Evolutionary conservation across 2,888 invertebrate genomes (phyloP), one percentile per base, ranked within the genome.

Genomic region (Luperina nickerlii): DNA sequence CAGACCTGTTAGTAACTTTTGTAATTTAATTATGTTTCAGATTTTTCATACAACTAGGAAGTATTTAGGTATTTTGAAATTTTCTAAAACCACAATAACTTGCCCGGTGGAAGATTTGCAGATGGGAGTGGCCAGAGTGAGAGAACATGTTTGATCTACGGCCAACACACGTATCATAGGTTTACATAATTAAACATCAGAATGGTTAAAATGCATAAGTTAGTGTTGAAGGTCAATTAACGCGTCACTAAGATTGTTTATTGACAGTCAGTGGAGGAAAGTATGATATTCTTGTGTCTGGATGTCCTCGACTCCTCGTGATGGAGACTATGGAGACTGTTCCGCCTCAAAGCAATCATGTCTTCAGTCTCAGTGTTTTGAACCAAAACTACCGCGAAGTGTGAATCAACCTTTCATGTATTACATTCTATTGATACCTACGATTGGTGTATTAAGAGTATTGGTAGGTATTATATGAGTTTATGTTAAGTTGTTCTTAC

Each of bases 361-460:
- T 45, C 13, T 32, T 51, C 18, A 81, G 63, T 54, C 24, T 57
- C 38, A 66, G 15, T 54, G 11, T 71, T 62, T 51, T 32, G 11
- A 65, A 69, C 20, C n/a, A 20, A 38, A 74, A 60, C 32, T 38
- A 45, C 54, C 3, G 38, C 4, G 38, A 38, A 38, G 38, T 38
- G 38, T 42, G 8, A 87, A 72, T 67, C 76, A 73, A 84, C 78
- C 85, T 88, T 78, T 60, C 8, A 76, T 71, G 45, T 45, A 63
- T 78, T 87, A 83, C 63, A 78, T 67, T 76, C 63, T 82, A 84
- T 87, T 81, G 73, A 66, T 79, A 82, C 32, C n/a, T 80, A 81
- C 57, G 3, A n/a, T 82, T 76, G 78, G 66, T 65, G 60, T 62
- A 54, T 75, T 57, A 74, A 63, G 70, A 60, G 6, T 74, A 51